Conservation (phyloP, 2,888 invertebrate genomes). For the Andrena hattorfiana region DNA sequence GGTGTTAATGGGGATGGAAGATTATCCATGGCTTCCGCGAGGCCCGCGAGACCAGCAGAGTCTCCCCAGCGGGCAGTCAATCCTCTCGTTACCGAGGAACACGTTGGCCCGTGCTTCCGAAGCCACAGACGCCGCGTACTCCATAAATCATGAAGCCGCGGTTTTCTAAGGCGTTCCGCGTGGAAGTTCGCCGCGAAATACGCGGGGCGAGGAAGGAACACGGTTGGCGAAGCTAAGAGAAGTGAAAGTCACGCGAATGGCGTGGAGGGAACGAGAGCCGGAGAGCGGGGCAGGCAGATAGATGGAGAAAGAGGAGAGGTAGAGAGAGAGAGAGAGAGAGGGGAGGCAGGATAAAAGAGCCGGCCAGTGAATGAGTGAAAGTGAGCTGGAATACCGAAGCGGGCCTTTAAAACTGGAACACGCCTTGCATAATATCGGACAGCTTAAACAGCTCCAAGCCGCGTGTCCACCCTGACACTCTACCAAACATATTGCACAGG, state of each 20-base stretch:
- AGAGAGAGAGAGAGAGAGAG: conserved; percentile 34
- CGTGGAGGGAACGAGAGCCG: conserved; percentile 28
- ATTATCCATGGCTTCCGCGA: background rate
- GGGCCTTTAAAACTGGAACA: conserved; percentile 83
- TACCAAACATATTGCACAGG: conserved; percentile 42
- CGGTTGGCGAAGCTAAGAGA: conserved; percentile 71
- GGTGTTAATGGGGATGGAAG: no score
- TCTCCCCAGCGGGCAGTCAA: no score
- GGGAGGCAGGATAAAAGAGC: conserved; percentile 70
- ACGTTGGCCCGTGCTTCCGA: conserved; percentile 1
- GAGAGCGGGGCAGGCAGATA: conserved; percentile 36
- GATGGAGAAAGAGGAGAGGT: conserved; percentile 41
- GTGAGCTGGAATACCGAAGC: conserved; percentile 81
- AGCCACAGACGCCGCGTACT: conserved; percentile 9
- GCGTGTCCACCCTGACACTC: conserved; percentile 50
- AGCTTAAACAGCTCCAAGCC: conserved; percentile 76
- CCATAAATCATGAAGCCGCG: conserved; percentile 54
- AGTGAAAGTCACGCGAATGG: conserved; percentile 77
- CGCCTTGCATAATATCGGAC: conserved; percentile 82
- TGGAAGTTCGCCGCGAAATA: conserved; percentile 46
- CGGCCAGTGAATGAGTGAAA: conserved; percentile 82
- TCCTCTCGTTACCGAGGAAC: no score
- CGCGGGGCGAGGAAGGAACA: conserved; percentile 60
- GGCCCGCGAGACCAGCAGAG: background rate
- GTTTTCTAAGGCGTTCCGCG: conserved; percentile 56